Percentiles rank a stretch among this genome's conserved stretches.
These are phyloP conservation scores for Cliona cf. orientalis DNA, from an alignment of 37 sponge, comb jelly and placozoan genomes.

Conservation along the genomic window DNA sequence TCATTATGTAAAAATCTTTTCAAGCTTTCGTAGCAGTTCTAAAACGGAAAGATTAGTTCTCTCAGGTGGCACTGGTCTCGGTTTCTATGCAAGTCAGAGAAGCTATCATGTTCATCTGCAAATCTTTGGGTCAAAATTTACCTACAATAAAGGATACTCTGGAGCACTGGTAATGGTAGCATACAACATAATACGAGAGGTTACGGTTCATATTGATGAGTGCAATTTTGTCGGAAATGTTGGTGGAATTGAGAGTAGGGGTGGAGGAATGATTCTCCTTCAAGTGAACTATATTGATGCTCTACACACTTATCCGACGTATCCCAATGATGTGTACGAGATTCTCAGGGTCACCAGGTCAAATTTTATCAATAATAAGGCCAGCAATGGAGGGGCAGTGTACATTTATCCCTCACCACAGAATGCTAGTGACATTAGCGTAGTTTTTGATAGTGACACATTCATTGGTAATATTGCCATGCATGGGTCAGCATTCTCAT, in stretches of 20 bases:
- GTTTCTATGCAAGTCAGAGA: not conserved
- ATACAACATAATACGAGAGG: slow-evolving; percentile 18
- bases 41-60: not conserved
- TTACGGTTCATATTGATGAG: not conserved
- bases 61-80: slow-evolving; percentile 8
- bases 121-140: not conserved
- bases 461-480: not conserved
- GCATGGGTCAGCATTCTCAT: not conserved
- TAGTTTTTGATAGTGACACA: not conserved
- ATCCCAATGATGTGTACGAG: slow-evolving; percentile 15
- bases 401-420: slow-evolving; percentile 3
- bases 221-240: not conserved
- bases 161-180: not conserved
- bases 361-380: slow-evolving; percentile 25
- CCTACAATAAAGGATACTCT: not conserved
- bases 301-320: slow-evolving; percentile 4
- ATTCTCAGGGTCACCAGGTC: not conserved
- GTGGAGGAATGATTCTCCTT: slow-evolving; percentile 7
- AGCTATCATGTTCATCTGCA: slow-evolving; percentile 3
- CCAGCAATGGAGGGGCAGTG: slow-evolving; percentile 13
- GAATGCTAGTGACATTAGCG: slow-evolving; percentile 12
- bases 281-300: not conserved
- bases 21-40: not conserved
- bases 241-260: not conserved
- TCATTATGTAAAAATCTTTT: not conserved